phyloP scores from a whole-genome alignment of 2,888 invertebrate species.

The Drosophila anceps region DNA sequence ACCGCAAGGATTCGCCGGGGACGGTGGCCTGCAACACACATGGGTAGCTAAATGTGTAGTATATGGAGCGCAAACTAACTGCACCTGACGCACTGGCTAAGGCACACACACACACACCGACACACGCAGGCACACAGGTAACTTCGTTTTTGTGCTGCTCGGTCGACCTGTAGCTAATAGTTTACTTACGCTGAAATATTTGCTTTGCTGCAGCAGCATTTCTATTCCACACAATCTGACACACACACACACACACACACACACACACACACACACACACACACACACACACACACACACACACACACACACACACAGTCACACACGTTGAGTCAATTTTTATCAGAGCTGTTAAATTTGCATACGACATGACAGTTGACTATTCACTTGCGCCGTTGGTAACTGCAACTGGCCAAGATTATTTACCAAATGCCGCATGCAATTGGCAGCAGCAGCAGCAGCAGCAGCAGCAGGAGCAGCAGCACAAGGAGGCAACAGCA shows the following conservation, averaged over 20 bases:
- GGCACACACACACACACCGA: conserved; percentile 30
- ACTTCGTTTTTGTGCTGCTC: conserved; percentile 2
- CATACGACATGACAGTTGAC: conserved; percentile 54
- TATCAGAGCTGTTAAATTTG: conserved; percentile 63
- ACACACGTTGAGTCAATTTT: conserved; percentile 54
- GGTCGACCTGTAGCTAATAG: conserved; percentile 66
- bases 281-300: too few species aligned
- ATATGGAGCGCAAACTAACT: conserved; percentile 48
- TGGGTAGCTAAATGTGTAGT: conserved; percentile 15
- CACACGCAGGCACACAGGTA: neutral
- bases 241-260: neutral
- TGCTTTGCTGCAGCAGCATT: conserved; percentile 63
- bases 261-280: neutral
- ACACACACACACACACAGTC: neutral
- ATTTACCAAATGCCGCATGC: conserved; percentile 26
- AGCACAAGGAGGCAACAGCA: neutral
- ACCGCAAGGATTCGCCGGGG: conserved; percentile 63
- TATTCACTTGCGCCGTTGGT: conserved; percentile 25
- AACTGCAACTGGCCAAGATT: conserved; percentile 36
- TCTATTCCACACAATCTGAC: conserved; percentile 36
- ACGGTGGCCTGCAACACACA: conserved; percentile 18
- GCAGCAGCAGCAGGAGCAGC: conserved; percentile 1
- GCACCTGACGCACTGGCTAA: conserved; percentile 69
- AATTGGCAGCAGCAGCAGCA: neutral
- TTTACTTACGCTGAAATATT: conserved; percentile 75